Evolutionary conservation across 2,888 invertebrate genomes (phyloP), one percentile per base, ranked within the genome.

Genomic region (Ferdinandea cuprea): DNA sequence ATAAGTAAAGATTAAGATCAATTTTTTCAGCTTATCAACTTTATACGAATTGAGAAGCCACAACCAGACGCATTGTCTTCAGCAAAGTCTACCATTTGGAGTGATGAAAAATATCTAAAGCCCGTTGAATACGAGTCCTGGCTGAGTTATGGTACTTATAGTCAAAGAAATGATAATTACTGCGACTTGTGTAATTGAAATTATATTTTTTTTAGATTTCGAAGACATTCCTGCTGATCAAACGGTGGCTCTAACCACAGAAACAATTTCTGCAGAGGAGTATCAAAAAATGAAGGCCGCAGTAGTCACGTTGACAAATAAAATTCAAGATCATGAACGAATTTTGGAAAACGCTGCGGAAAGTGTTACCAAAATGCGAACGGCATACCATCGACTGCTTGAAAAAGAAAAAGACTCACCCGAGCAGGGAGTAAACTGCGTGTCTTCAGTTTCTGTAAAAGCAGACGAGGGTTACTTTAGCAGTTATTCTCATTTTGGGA

Each of bases 401-500:
- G 87, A 89, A 50, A 88, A 88, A 9, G 87, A 89, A 50, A 88
- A 88, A 9, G 87, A 85, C 42, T 40, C 13, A 2, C 25, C 66
- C 1, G 71, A 59, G 3, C 37, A 46, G 7, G 77, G 61, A 1
- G 76, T 2, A 25, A 68, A 40, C 13, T 65, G 54, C 37, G 56
- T 71, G 11, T 65, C 71, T 1, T 68, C 83, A 6, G 91, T 91
- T 87, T 91, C 91, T 0, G 90, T 90, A 7, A 91, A 72, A 9
- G 86, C 93, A 86, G 97, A 97, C 89, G 94, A 94, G 86, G 94
- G 94, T 52, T 96, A 96, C 90, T 96, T 96, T 85, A 94, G 93
- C 87, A 95, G 96, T 1, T 98, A 98, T 88, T 94, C 96, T 59
- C 97, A 98, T 91, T 97, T 96, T 91, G 94, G 95, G 19, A 98